Percentiles rank a stretch among this genome's conserved stretches.
Conservation (phyloP, 2,113 vertebrate species). For the Baryphthengus martii region DNA sequence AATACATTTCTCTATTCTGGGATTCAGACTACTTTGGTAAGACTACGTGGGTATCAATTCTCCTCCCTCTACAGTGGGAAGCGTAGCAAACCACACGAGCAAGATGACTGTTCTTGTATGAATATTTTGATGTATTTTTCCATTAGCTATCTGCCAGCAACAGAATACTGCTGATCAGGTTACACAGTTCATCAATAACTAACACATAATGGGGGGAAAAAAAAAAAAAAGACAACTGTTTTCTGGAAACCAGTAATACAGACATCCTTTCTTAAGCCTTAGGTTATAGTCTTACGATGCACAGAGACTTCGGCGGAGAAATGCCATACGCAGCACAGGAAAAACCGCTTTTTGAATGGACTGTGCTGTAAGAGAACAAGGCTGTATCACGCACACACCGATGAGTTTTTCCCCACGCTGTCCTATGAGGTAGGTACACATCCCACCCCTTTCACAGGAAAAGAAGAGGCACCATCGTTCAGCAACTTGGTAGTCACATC, state of each 20-base stretch:
- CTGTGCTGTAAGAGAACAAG: neutral
- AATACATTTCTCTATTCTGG: neutral
- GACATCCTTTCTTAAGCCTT: neutral
- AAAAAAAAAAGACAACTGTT: neutral
- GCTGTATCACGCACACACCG: neutral
- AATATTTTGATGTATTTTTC: constrained; percentile 6
- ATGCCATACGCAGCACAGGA: neutral
- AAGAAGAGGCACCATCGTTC: neutral
- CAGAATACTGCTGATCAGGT: neutral
- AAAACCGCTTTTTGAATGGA: neutral
- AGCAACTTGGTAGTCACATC: neutral
- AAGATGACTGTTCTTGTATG: neutral
- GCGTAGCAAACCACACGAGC: neutral
- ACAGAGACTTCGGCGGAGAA: neutral
- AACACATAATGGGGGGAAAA: neutral
- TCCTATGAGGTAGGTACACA: neutral
- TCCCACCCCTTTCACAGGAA: neutral
- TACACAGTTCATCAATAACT: constrained; percentile 30
- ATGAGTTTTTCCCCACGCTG: neutral
- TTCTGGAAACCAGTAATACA: neutral
- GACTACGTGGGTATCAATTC: neutral
- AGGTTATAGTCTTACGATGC: neutral
- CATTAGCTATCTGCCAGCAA: neutral
- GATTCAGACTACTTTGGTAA: neutral
- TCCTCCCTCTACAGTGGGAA: neutral